Base-by-base conservation (phyloP, 2,113 vertebrate genomes). In the Ranitomeya variabilis region DNA sequence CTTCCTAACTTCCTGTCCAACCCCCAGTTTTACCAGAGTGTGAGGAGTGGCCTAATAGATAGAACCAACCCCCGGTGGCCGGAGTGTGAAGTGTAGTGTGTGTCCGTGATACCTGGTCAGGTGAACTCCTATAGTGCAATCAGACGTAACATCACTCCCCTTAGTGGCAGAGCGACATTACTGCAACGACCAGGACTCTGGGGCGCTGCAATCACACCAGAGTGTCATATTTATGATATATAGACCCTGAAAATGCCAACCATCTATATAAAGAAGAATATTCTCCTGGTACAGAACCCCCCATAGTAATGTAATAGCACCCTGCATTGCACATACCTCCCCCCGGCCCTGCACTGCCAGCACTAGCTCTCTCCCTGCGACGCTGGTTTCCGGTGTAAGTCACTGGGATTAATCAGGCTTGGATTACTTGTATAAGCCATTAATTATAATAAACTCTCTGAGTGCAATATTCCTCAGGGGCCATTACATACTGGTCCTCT, bases 401-500 rank as follows among this genome's bases (percentile, higher is more conserved):
- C 51, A 19, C 54, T 52, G 10, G 74, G 73, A 86, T 62, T 77
- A 87, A 74, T 87, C 60, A 54, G 59, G 26, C 85, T 80, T 62
- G 74, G 37, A 64, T 77, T 86, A 86, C 71, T 86, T 86, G 21
- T 52, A 78, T 52, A 62, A 78, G 74, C 60, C 60, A 87, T 87
- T 87, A 87, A 45, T 79, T 79, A 80, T 66, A 79, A 87, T 67
- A 87, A 87, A 55, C 21, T 60, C 85, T 87, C 76, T 14, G 31
- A 62, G 85, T 62, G 67, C 37, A 73, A 59, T 76, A 23, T 60
- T 71, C 71, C 55, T 76, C 19, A 37, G 21, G 83, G 74, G 26
- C 31, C 23, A 77, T 73, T 85, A 21, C 67, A 85, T 23, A 85
- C n/a, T 31, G 10, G 26, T 64, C 11, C 52, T 83, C 59, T n/a